Percentiles rank a stretch among this genome's conserved stretches.
Conservation (phyloP, 2,888 invertebrate genomes). For the Diogma glabrata region DNA sequence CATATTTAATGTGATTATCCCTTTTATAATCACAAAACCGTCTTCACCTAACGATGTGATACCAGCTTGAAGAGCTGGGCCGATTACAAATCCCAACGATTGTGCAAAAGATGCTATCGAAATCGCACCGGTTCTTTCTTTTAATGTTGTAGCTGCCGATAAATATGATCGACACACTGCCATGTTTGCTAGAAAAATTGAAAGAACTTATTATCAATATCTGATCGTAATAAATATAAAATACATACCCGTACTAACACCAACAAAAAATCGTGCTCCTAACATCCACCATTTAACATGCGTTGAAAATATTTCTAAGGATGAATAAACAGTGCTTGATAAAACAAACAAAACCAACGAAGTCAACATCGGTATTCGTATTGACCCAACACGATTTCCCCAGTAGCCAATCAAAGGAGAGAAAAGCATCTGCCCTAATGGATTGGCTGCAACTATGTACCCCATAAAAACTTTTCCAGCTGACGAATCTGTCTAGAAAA, state of each 20-base stretch:
- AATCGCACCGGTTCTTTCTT: constrained; percentile 71
- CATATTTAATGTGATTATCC: constrained; percentile 62
- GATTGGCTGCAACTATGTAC: constrained; percentile 73
- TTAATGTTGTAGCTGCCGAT: constrained; percentile 68
- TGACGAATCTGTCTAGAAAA: constrained; percentile 64
- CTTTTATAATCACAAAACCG: constrained; percentile 41
- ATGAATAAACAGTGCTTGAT: constrained; percentile 63
- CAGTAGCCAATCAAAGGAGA: constrained; percentile 77
- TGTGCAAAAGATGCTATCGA: constrained; percentile 75
- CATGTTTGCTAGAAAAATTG: constrained; percentile 51
- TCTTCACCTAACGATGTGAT: constrained; percentile 65
- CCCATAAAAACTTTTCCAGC: constrained; percentile 77
- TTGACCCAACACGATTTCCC: constrained; percentile 63
- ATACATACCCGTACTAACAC: constrained; percentile 63
- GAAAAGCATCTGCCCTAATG: constrained; percentile 75
- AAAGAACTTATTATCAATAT: neutral
- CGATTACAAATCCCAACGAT: constrained; percentile 76
- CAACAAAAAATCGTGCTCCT: constrained; percentile 63
- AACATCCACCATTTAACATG: constrained; percentile 63
- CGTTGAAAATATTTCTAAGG: constrained; percentile 55
- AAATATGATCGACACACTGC: constrained; percentile 75
- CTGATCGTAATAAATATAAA: too few species aligned
- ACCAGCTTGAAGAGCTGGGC: constrained; percentile 70
- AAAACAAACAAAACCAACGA: constrained; percentile 60
- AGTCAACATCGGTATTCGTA: constrained; percentile 57